phyloP scores from a whole-genome alignment of 2,888 invertebrate genomes.

The Diachrysia chrysitis region DNA sequence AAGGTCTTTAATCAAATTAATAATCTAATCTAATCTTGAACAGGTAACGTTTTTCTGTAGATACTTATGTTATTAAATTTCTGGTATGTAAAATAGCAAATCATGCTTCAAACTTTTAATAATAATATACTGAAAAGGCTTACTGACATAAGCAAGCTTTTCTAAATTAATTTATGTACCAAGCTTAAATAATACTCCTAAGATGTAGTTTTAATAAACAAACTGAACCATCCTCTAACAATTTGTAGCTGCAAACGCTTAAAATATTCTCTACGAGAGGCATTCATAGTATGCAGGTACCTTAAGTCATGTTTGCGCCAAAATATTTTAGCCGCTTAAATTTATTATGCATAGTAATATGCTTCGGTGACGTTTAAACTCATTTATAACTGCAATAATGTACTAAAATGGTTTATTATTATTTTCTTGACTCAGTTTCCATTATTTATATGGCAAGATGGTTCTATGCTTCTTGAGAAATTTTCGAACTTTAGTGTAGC shows the following conservation, averaged over 20 bases:
- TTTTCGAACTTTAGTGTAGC: not conserved
- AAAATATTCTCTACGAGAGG: not conserved
- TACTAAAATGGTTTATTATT: slow-evolving; percentile 5
- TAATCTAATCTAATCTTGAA: too few relatives aligned
- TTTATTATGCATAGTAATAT: slow-evolving; percentile 20
- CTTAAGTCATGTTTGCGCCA: slow-evolving; percentile 24
- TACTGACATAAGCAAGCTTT: not conserved
- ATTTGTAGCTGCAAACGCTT: not conserved
- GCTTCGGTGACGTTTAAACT: slow-evolving; percentile 3
- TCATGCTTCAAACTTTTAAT: not conserved
- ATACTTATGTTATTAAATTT: too few relatives aligned
- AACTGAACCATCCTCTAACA: not conserved
- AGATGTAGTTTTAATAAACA: slow-evolving; percentile 1
- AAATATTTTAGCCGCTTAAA: slow-evolving; percentile 22
- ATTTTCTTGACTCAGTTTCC: not conserved
- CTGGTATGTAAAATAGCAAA: too few relatives aligned
- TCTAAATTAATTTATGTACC: not conserved
- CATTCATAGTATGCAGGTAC: slow-evolving; percentile 9
- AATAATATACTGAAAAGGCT: not conserved
- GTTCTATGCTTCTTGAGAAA: not conserved
- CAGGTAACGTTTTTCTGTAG: too few relatives aligned
- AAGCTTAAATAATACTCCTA: not conserved
- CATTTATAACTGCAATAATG: slow-evolving; percentile 11
- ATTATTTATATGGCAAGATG: not conserved
- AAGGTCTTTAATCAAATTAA: too few relatives aligned